A percentile compares a stretch with the other conserved stretches of the same genome.
Conservation (phyloP, 2,113 vertebrate genomes). For the Coracopsis vasa region DNA sequence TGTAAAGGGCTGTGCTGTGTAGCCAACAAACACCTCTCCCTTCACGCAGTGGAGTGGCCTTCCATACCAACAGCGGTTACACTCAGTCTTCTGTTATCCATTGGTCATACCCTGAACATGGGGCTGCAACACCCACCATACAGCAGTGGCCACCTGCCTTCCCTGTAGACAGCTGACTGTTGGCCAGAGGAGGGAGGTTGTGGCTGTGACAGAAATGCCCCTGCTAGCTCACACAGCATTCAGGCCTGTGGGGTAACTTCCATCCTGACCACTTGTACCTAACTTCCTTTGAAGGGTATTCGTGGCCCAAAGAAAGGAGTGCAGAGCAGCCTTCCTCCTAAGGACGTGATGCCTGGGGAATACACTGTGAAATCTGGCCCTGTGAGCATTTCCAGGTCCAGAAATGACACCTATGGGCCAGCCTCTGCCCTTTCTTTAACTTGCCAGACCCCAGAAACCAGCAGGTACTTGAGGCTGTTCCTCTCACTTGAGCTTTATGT, state of each 20-base stretch:
- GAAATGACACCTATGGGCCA: not conserved
- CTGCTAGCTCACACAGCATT: not conserved
- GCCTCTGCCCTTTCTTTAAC: not conserved
- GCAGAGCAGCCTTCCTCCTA: not conserved
- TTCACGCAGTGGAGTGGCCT: fast-evolving
- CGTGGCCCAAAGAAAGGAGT: not conserved
- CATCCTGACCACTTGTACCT: fast-evolving
- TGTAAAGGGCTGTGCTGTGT: not conserved
- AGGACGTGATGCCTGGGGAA: not conserved
- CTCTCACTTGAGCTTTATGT: not conserved
- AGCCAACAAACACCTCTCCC: not conserved
- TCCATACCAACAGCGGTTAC: fast-evolving
- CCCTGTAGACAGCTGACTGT: not conserved
- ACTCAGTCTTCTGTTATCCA: not conserved
- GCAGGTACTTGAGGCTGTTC: not conserved
- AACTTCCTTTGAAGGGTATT: not conserved
- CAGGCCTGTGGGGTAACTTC: not conserved
- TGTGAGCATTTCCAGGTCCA: not conserved
- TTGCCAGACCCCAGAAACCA: not conserved
- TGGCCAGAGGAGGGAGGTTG: not conserved
- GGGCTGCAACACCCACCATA: not conserved
- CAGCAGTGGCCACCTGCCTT: not conserved
- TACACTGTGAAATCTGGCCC: not conserved
- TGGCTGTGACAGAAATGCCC: not conserved
- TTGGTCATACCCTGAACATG: not conserved